Evolutionary conservation across 2,888 invertebrate genomes (phyloP).

Genomic region (Ametastegia equiseti): DNA sequence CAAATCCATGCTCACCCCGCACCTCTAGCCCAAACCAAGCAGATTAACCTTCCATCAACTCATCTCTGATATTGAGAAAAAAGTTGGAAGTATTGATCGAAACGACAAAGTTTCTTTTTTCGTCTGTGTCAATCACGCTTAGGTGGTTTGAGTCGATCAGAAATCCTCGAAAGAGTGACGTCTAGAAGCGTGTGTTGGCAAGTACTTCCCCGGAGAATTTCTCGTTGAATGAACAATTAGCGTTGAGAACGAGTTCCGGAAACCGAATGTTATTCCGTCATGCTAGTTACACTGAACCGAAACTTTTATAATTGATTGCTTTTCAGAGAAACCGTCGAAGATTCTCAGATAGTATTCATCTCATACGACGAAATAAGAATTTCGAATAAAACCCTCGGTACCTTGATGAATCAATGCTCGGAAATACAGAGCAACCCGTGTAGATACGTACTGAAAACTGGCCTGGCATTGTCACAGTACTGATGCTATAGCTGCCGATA

Average conservation of each 20-base stretch:
- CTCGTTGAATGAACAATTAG: not conserved
- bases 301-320: too few relatives aligned
- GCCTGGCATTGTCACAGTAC: too few relatives aligned
- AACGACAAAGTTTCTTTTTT: not conserved
- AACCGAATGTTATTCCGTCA: not conserved
- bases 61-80: not conserved
- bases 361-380: not conserved
- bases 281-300: not conserved
- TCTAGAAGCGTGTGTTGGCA: not conserved
- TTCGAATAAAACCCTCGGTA: not conserved
- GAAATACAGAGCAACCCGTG: not conserved
- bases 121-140: not conserved
- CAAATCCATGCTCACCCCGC: not conserved
- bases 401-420: not conserved
- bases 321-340: too few relatives aligned
- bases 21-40: not conserved
- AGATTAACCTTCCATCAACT: not conserved
- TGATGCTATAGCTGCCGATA: too few relatives aligned
- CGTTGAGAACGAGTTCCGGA: not conserved
- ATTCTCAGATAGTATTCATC: not conserved
- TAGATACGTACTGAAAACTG: too few relatives aligned
- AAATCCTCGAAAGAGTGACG: conserved; percentile 3
- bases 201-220: not conserved
- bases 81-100: not conserved
- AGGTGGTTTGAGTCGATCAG: not conserved